A percentile compares a stretch with the other conserved stretches of the same genome.
These are phyloP conservation scores for Sclerodermus sp. DNA, from an alignment of 2,888 invertebrate species.

Conservation along the genomic window DNA sequence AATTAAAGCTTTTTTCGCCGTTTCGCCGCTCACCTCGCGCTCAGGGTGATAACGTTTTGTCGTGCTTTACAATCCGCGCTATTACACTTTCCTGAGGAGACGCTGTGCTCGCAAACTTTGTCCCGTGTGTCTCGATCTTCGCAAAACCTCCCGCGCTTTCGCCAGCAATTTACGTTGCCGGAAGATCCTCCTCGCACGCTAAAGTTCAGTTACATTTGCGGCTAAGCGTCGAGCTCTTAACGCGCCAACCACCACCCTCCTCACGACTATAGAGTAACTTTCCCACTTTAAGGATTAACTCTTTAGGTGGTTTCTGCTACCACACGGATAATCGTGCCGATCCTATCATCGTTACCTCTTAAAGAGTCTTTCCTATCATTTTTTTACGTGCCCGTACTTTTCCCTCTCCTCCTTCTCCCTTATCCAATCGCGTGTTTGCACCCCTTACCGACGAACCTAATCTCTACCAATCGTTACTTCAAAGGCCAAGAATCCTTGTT, in stretches of 20 bases:
- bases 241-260: constrained; percentile 13
- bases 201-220: constrained; percentile 37
- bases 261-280: constrained; percentile 26
- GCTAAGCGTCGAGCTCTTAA: constrained; percentile 31
- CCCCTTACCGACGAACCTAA: too few relatives aligned
- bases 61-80: not conserved
- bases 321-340: constrained; percentile 31
- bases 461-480: too few relatives aligned
- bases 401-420: too few relatives aligned
- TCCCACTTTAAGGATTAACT: constrained; percentile 29
- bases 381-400: too few relatives aligned
- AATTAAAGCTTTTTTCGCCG: too few relatives aligned
- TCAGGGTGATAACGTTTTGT: not conserved
- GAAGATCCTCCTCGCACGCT: constrained; percentile 18
- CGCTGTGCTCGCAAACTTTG: not conserved
- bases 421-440: not conserved
- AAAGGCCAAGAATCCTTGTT: too few relatives aligned
- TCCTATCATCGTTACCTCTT: constrained; percentile 20
- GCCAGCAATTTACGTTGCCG: constrained; percentile 26
- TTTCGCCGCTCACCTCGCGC: not conserved
- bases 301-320: constrained; percentile 23
- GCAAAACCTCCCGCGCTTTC: constrained; percentile 15
- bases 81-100: not conserved
- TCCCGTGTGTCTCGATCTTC: constrained; percentile 30
- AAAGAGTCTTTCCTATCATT: not conserved